Conservation (phyloP, 2,113 vertebrate species). For the Pongo abelii region DNA sequence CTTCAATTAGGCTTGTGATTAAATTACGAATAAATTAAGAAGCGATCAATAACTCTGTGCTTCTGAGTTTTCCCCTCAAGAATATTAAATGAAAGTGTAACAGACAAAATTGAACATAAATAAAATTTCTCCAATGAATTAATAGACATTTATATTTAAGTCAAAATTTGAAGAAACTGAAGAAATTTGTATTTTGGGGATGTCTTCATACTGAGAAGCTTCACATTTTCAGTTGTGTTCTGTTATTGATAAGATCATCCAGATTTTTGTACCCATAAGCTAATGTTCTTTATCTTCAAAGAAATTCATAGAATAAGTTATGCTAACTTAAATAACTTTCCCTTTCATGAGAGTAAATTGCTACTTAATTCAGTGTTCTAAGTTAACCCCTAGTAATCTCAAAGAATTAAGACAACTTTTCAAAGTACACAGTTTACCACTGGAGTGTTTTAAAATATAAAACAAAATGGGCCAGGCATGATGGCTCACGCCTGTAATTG, state of each 20-base stretch:
- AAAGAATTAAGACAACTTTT: slow-evolving; percentile 1
- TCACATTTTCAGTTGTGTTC: slow-evolving; percentile 6
- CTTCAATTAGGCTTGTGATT: slow-evolving; percentile 28
- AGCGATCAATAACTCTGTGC: slow-evolving; percentile 17
- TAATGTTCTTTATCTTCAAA: slow-evolving; percentile 7
- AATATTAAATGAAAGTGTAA: slow-evolving; percentile 34
- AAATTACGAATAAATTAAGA: slow-evolving; percentile 58
- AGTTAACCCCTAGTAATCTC: not conserved
- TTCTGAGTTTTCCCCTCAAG: not conserved
- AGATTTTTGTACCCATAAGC: slow-evolving; percentile 3
- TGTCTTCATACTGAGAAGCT: slow-evolving; percentile 4
- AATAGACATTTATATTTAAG: slow-evolving; percentile 24
- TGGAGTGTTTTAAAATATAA: not conserved
- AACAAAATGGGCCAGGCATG: not conserved
- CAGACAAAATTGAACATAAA: slow-evolving; percentile 33
- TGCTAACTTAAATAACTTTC: not conserved
- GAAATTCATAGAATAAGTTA: not conserved
- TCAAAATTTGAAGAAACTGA: not conserved
- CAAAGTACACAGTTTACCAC: not conserved
- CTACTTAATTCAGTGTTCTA: slow-evolving; percentile 5
- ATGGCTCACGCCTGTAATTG: too few species aligned
- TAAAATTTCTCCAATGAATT: slow-evolving; percentile 41
- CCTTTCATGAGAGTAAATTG: not conserved
- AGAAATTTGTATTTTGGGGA: not conserved
- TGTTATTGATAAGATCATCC: not conserved